Evolutionary conservation across 2,797 vertebrate species (phyloP), one percentile per base, ranked within the genome.

Genomic region (Poliocrania exsul): DNA sequence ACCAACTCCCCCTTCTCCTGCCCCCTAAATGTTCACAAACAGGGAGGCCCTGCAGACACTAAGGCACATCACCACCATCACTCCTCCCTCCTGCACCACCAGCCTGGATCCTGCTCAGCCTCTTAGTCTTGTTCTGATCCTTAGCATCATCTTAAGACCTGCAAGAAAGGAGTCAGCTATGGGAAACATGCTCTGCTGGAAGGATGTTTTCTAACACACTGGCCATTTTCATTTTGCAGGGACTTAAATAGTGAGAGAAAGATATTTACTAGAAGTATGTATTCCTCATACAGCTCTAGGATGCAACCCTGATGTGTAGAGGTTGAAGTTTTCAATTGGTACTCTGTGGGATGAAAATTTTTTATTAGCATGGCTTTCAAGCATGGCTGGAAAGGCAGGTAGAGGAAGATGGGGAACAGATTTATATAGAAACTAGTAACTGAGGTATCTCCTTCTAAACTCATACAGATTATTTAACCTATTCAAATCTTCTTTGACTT

Each of bases 1-100:
- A 38, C 10, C 15, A 79, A 21, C n/a, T 25, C 18, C 9, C 6
- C 20, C 4, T 3, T 19, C 5, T 19, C 26, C 3, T 1, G 5
- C 4, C 3, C 2, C 3, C 13, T 6, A 16, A 51, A 54, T 35
- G 51, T 74, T 56, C 77, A 74, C 11, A 40, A 58, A 29, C 0
- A 58, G 1, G 16, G 44, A 33, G 20, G 42, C 42, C 35, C 29
- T 37, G 11, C 17, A 65, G 35, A 6, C 17, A 42, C 3, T 2
- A 26, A 60, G 0, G 1, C 37, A 16, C 12, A 25, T 18, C 46
- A 33, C 7, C 62, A 42, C 13, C 3, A 1, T 38, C 62, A 8
- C 35, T 40, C 13, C 33, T 74, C 16, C 57, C 42, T 38, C 35
- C 7, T 0, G 5, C 24, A 37, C 9, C 49, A 49, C 25, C 50